Evolutionary conservation across 2,888 invertebrate species (phyloP).

Genomic region (Agrochola lota): DNA sequence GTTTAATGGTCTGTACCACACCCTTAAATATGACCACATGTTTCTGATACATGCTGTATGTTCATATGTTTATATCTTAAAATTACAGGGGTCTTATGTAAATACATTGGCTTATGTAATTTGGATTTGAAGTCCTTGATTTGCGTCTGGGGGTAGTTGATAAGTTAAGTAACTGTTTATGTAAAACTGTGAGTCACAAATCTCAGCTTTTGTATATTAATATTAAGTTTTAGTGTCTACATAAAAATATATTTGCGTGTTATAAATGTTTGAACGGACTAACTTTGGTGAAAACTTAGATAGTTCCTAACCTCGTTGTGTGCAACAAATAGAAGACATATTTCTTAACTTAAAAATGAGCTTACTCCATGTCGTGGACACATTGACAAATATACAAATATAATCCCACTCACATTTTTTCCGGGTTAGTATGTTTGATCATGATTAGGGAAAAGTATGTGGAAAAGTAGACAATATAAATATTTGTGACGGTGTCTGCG

Average conservation of each 20-base stretch:
- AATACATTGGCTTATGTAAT: slow-evolving; percentile 10
- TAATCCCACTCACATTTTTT: no score
- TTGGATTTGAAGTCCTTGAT: background rate
- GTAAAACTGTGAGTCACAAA: slow-evolving; percentile 1
- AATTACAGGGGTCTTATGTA: slow-evolving; percentile 10
- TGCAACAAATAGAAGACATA: no score
- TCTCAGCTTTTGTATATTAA: background rate
- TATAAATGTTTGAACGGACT: background rate
- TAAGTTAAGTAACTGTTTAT: slow-evolving; percentile 18
- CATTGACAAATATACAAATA: no score
- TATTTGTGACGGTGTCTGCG: no score
- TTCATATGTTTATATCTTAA: slow-evolving; percentile 4
- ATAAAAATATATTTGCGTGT: background rate
- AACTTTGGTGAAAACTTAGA: no score
- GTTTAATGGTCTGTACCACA: background rate
- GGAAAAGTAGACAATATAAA: no score
- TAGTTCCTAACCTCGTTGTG: no score
- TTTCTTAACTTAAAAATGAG: no score
- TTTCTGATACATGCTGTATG: background rate
- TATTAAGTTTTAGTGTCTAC: no score
- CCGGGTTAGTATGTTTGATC: no score
- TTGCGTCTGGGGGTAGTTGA: slow-evolving; percentile 16
- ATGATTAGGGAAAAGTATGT: no score
- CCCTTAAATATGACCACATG: background rate
- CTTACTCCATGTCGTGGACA: no score